Base-by-base conservation (phyloP, 30 jellyfish, hydroid and myxozoan species). In the Aurelia sp. region DNA sequence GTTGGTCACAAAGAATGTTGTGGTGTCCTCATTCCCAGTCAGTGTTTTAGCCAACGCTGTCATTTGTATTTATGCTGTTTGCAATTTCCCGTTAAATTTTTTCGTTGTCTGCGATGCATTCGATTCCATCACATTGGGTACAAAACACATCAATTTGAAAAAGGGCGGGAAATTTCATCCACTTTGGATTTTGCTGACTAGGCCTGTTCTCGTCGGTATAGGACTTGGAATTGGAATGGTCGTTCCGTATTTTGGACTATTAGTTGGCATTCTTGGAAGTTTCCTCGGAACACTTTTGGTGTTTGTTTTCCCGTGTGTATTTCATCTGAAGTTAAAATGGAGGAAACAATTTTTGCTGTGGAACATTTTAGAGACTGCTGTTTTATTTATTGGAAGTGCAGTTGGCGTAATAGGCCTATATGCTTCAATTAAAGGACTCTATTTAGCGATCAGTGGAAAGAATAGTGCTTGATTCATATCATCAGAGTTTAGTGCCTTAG, bases 291-390 rank as follows among this genome's bases (percentile, higher is more conserved):
- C 91, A 19, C 30, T 82, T 31, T 78, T 90, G 4, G 94, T 69
- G 13, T 75, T 90, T 31, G 22, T 90, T 4, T 68, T 81, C 33
- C 94, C 94, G 0, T 90, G 93, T 65, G 22, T 57, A 8, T 82
- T 82, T 48, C 97, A 90, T 60, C 35, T 90, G 69, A 90, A 90
- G 63, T 41, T 90, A 47, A 90, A 82, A 58, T 81, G 97, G 97
- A 74, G 61, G 57, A 80, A 41, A 16, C 48, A 69, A 15, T 21
- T 75, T 10, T 30, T 27, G 33, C 0, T 11, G 10, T 18, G 61
- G 62, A 81, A 52, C 31, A 30, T 57, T 8, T 51, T 81, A 5
- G 90, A 89, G 62, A 80, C 80, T 11, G 41, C 53, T 13, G 57
- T 89, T 11, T 22, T 89, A 38, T 35, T 81, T 31, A 19, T 81